Evolutionary conservation across 2,888 invertebrate species (phyloP), one percentile per base, ranked within the genome.

Genomic region (Cancer borealis): DNA sequence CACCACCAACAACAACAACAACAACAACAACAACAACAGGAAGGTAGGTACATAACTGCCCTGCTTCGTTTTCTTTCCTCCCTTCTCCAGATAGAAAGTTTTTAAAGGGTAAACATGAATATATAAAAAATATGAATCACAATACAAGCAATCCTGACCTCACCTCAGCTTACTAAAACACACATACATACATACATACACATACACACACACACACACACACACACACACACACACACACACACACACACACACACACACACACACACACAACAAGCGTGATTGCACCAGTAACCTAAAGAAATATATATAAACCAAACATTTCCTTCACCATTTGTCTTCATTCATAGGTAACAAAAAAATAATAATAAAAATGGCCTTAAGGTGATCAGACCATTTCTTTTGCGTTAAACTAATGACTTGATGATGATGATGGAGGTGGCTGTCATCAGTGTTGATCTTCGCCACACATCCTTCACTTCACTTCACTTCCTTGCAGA

Each of bases 131-230:
- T 39, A 2, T 84, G 84, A 39, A 84, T 39, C 4, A n/a, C 84
- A 84, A 79, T 26, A 79, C 73, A 79, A 79, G 26, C 73, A 26
- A 84, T n/a, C 84, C 39, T 84, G 84, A 39, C 39, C 39, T 39
- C 39, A 39, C 39, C 39, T 14, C 84, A 84, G 14, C 84, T 39
- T 14, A 89, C 46, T 54, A 17, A 60, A 30, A 54, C 8, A 26
- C 54, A 90, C 47, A 89, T 49, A 89, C 46, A 45, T 49, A 89
- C 89, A 89, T 49, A 89, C 89, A 89, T 49, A 89, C 49, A 47
- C 5, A 89, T 47, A 89, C 89, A 47, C 47, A 89, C 47, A 88
- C 47, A 88, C 88, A 88, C 88, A 5, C 4, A 21, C 91, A 46
- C 46, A 21, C 91, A 46, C 3, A 46, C 46, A 88, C 39, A 88